These are phyloP conservation scores for Loriculus beryllinus DNA, from an alignment of 2,797 vertebrate genomes.

Conservation along the genomic window DNA sequence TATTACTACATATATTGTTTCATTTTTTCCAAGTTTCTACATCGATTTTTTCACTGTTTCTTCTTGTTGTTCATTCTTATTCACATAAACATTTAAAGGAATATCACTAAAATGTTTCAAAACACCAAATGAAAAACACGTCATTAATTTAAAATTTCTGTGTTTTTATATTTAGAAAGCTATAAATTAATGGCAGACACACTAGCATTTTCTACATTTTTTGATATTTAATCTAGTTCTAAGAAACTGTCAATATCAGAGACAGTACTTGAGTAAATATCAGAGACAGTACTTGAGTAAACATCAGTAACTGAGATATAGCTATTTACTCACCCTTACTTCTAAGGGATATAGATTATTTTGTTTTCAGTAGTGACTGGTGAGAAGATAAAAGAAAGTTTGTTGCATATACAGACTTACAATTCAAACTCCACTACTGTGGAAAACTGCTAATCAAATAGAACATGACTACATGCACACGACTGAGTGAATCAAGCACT, in stretches of 20 bases:
- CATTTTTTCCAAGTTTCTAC: neutral
- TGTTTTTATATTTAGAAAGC: neutral
- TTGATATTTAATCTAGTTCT: neutral
- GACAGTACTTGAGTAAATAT: no score
- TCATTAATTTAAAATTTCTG: neutral
- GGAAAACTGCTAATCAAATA: neutral
- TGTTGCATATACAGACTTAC: neutral
- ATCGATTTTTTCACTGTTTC: neutral
- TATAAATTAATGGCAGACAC: neutral
- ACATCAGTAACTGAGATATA: neutral
- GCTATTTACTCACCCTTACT: neutral
- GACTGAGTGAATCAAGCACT: neutral
- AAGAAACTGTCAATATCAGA: neutral
- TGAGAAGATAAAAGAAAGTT: neutral
- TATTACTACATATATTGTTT: neutral
- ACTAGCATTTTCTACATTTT: neutral
- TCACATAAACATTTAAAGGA: neutral
- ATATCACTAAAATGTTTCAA: neutral
- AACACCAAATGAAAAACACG: neutral
- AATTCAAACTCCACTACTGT: neutral
- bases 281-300: neutral
- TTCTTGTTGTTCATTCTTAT: neutral
- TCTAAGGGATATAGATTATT: neutral
- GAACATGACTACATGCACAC: neutral
- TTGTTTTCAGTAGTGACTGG: neutral